A percentile compares a stretch with the other conserved stretches of the same genome.
Conservation (phyloP, 2,888 invertebrate genomes). For the Lissocephala sabroskyi region DNA sequence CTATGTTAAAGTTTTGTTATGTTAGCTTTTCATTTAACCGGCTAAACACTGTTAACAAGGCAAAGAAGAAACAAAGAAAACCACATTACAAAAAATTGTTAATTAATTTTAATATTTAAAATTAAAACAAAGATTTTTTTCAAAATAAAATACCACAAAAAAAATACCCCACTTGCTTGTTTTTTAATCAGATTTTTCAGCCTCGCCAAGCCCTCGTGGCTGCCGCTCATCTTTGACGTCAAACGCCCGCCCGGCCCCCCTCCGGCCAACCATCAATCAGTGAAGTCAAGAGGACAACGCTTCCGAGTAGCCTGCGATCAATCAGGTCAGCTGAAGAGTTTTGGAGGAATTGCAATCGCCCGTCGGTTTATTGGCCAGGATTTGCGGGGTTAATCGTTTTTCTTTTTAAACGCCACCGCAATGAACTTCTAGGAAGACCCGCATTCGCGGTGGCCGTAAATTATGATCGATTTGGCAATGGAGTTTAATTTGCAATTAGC, state of each 20-base stretch:
- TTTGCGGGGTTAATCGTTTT: too few relatives aligned
- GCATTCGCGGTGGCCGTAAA: too few relatives aligned
- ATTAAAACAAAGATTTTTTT: constrained; percentile 37
- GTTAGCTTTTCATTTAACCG: constrained; percentile 47
- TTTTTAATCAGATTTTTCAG: constrained; percentile 23
- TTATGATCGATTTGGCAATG: too few relatives aligned
- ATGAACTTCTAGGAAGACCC: too few relatives aligned
- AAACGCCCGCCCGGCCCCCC: constrained; percentile 2
- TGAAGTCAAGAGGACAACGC: too few relatives aligned
- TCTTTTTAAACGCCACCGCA: too few relatives aligned
- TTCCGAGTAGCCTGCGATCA: too few relatives aligned
- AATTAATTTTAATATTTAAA: constrained; percentile 39
- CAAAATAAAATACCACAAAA: constrained; percentile 11
- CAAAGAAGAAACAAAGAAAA: constrained; percentile 5
- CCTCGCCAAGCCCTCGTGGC: constrained; percentile 4
- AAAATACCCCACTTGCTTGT: constrained; percentile 21
- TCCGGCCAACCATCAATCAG: too few relatives aligned
- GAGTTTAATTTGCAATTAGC: too few relatives aligned
- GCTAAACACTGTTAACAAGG: constrained; percentile 11
- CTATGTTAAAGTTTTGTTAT: constrained; percentile 58
- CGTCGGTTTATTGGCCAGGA: too few relatives aligned
- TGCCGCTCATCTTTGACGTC: constrained; percentile 20
- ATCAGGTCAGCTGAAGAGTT: too few relatives aligned
- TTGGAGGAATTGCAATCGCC: too few relatives aligned
- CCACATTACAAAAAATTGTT: constrained; percentile 34